These are phyloP conservation scores for Potamilus streckersoni DNA, from an alignment of 1,140 invertebrate genomes.

Conservation along the genomic window DNA sequence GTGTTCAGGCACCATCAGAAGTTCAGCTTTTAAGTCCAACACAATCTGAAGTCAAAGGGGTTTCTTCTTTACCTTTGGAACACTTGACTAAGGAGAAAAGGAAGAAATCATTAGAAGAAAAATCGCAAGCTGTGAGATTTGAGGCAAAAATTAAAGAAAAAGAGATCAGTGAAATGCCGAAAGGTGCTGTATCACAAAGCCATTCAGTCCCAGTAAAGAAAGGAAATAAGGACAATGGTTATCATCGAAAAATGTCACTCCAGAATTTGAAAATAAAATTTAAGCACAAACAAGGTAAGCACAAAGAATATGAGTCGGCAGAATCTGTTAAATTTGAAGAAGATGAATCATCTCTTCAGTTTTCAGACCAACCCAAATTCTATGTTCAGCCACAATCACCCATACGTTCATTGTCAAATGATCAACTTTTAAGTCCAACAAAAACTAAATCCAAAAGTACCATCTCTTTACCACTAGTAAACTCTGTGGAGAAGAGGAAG, in stretches of 20 bases:
- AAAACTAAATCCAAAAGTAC: constrained; percentile 1
- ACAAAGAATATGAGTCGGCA: too few relatives aligned
- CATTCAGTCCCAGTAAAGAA: neutral
- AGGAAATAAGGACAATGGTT: neutral
- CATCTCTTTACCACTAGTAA: constrained; percentile 13
- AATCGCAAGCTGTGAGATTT: neutral
- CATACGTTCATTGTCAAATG: too few relatives aligned
- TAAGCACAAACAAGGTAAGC: neutral
- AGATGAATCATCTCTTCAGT: too few relatives aligned
- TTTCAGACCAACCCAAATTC: too few relatives aligned
- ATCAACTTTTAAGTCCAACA: too few relatives aligned
- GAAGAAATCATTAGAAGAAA: constrained; percentile 1
- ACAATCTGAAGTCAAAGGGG: neutral
- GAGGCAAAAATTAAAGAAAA: neutral
- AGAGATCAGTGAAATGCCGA: neutral
- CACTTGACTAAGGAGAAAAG: constrained; percentile 3
- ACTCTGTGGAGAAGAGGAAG: neutral
- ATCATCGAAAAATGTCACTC: constrained; percentile 17
- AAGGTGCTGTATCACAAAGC: neutral
- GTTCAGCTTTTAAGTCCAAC: too few relatives aligned
- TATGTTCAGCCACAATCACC: too few relatives aligned
- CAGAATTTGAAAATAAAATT: constrained; percentile 27
- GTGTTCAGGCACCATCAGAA: too few relatives aligned
- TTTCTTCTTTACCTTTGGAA: constrained; percentile 14
- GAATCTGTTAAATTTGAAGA: too few relatives aligned